Evolutionary conservation across 2,888 invertebrate species (phyloP).

Genomic region (Rhyacophila evoluta): DNA sequence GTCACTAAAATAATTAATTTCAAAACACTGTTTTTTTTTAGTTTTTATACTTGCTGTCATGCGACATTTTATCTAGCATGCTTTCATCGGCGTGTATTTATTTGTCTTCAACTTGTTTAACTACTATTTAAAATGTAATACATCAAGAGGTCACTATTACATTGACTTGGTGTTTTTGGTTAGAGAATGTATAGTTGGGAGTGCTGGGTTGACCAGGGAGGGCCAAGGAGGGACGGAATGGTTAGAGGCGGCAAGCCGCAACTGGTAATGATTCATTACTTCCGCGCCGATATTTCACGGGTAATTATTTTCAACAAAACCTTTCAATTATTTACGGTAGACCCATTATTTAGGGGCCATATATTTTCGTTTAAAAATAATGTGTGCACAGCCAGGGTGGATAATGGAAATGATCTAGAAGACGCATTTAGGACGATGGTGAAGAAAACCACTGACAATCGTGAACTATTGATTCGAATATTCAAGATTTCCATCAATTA

Average conservation of each 20-base stretch:
- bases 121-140: too few relatives aligned
- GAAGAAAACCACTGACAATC: neutral
- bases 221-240: neutral
- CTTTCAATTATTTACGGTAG: constrained; percentile 48
- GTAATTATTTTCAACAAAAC: constrained; percentile 46
- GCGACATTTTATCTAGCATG: too few relatives aligned
- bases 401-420: neutral
- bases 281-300: constrained; percentile 46
- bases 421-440: neutral
- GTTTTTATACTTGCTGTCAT: too few relatives aligned
- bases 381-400: neutral
- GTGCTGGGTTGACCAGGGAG: neutral
- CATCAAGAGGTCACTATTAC: too few relatives aligned
- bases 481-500: neutral
- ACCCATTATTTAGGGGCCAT: constrained; percentile 40
- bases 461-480: too few relatives aligned
- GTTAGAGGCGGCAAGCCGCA: neutral
- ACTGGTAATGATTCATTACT: constrained; percentile 40
- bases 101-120: too few relatives aligned
- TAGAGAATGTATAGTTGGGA: neutral
- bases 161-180: neutral
- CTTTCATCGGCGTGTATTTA: too few relatives aligned
- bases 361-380: constrained; percentile 40
- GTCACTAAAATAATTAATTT: too few relatives aligned
- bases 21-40: too few relatives aligned